A percentile compares a stretch with the other conserved stretches of the same genome.
phyloP scores from a whole-genome alignment of 1,140 invertebrate species.

The Lerema accius region DNA sequence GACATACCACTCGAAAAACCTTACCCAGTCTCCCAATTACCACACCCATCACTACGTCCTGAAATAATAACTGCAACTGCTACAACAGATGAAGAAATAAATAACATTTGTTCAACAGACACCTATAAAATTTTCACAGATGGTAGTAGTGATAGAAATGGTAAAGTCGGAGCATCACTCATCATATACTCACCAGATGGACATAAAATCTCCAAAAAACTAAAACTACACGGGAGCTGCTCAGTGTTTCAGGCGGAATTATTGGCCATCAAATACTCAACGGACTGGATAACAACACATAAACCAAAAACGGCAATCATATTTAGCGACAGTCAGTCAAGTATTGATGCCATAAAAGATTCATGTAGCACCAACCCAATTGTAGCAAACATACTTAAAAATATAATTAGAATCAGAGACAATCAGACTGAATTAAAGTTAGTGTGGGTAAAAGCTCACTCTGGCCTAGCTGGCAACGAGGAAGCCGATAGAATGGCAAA shows the following conservation, averaged over 20 bases:
- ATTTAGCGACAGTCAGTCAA: conserved; percentile 1
- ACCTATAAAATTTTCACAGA: neutral
- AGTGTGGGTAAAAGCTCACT: conserved; percentile 26
- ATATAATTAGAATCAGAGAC: neutral
- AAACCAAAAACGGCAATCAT: neutral
- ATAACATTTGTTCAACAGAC: neutral
- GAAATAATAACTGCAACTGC: neutral
- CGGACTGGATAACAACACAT: neutral
- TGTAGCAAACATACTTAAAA: conserved; percentile 9
- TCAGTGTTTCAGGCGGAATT: conserved; percentile 24
- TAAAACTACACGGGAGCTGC: conserved; percentile 22
- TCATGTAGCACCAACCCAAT: conserved; percentile 14
- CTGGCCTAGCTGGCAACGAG: conserved; percentile 26
- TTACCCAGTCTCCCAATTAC: neutral
- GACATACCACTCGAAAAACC: conserved; percentile 17
- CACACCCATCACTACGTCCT: conserved; percentile 15
- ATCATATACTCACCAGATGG: neutral
- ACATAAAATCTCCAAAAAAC: conserved; percentile 4
- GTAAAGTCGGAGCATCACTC: neutral
- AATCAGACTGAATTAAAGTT: neutral
- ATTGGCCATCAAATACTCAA: neutral
- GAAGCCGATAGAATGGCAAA: conserved; percentile 13
- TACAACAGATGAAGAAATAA: neutral
- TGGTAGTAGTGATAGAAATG: neutral
- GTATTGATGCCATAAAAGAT: neutral